Percentiles rank a stretch among this genome's conserved stretches.
Conservation (phyloP, 1,140 invertebrate genomes). For the Macrobrachium rosenbergii region DNA sequence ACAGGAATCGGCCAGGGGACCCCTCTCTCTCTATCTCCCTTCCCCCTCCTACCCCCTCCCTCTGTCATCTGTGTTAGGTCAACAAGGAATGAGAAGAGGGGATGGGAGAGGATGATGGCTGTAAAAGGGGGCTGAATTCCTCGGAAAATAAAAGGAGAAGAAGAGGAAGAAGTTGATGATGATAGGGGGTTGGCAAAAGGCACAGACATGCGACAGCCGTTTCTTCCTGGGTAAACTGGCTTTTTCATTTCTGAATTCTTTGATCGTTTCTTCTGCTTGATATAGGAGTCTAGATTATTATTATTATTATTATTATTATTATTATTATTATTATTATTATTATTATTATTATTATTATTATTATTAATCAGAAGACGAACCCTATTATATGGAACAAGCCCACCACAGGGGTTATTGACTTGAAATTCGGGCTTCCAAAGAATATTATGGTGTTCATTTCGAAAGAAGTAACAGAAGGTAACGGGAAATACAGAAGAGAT, state of each 20-base stretch:
- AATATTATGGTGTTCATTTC: too few species aligned
- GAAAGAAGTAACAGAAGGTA: too few species aligned
- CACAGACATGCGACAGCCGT: too few species aligned
- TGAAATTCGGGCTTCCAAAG: too few species aligned
- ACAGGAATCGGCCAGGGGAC: background rate
- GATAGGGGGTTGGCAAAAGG: too few species aligned
- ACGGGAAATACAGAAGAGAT: too few species aligned
- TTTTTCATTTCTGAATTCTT: background rate
- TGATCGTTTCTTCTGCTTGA: background rate
- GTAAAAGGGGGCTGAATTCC: too few species aligned
- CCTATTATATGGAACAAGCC: too few species aligned
- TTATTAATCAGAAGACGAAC: background rate
- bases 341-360: constrained; percentile 11
- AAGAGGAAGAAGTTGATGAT: too few species aligned
- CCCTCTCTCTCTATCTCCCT: background rate
- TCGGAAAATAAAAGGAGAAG: background rate
- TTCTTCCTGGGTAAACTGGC: background rate
- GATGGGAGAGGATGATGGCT: too few species aligned
- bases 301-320: constrained; percentile 11
- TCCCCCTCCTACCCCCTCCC: background rate
- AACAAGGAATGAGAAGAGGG: background rate
- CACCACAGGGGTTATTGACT: too few species aligned
- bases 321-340: constrained; percentile 11
- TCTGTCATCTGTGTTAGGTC: background rate
- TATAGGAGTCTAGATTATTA: background rate